Evolutionary conservation across 2,797 vertebrate genomes (phyloP).

Genomic region (Lutjanus argentimaculatus): DNA sequence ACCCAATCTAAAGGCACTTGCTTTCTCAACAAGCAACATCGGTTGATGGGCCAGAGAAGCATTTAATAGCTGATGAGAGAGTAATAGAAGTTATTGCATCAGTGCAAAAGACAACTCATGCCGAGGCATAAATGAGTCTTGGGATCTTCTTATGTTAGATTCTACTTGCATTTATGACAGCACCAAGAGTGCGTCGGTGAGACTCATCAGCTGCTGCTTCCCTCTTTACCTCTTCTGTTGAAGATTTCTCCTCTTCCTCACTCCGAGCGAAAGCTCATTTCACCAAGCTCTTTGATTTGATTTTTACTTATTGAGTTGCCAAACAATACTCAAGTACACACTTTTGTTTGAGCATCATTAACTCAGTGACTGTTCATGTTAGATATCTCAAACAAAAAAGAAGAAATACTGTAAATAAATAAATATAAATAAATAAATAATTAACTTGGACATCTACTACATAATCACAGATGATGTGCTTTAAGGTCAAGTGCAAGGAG

Average conservation of each 20-base stretch:
- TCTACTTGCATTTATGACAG: conserved; percentile 7
- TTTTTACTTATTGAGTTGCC: conserved; percentile 16
- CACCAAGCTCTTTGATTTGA: not conserved
- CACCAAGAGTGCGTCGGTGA: not conserved
- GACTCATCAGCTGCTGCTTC: conserved; percentile 6
- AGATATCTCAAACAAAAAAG: too few relatives aligned
- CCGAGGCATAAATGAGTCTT: conserved; percentile 1
- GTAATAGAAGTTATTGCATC: not conserved
- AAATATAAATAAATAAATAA: too few relatives aligned
- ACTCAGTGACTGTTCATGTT: too few relatives aligned
- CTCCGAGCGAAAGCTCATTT: not conserved
- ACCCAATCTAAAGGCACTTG: too few relatives aligned
- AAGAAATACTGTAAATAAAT: too few relatives aligned
- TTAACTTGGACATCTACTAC: too few relatives aligned
- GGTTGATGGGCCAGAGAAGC: not conserved
- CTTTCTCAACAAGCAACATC: not conserved
- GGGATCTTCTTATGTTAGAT: not conserved
- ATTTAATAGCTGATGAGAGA: conserved; percentile 17
- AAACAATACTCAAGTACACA: not conserved
- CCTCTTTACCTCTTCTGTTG: not conserved
- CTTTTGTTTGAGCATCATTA: too few relatives aligned
- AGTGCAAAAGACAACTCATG: conserved; percentile 10
- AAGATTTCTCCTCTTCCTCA: not conserved
- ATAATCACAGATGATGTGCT: too few relatives aligned
- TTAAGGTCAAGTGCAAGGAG: too few relatives aligned